Percentiles rank a stretch among this genome's conserved stretches.
phyloP scores from a whole-genome alignment of 2,888 invertebrate genomes.

The Apamea epomidion region DNA sequence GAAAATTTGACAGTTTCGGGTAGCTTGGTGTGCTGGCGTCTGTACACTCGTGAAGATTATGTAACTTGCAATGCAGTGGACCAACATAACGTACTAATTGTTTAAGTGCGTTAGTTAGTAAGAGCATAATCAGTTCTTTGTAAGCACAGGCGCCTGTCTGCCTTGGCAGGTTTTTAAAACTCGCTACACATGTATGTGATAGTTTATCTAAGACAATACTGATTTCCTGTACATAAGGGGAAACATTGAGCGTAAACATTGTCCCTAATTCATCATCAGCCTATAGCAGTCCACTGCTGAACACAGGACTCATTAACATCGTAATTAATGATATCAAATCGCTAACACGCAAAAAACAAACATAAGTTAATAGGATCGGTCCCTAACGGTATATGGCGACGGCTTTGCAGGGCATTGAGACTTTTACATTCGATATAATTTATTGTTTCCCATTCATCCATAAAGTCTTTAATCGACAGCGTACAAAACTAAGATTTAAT shows the following conservation, averaged over 20 bases:
- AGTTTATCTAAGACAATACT: not conserved
- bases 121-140: constrained; percentile 20
- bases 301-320: no score
- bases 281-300: no score
- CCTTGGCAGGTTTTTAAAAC: not conserved
- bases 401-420: not conserved
- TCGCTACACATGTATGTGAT: not conserved
- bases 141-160: not conserved
- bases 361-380: no score
- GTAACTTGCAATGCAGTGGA: constrained; percentile 13
- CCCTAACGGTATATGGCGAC: not conserved
- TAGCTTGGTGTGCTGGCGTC: no score
- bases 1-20: no score
- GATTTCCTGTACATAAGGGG: not conserved
- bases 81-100: constrained; percentile 26
- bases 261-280: no score
- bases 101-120: constrained; percentile 23
- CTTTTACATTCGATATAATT: not conserved
- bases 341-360: not conserved
- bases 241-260: not conserved
- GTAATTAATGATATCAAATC: not conserved
- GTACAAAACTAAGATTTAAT: not conserved
- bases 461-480: not conserved
- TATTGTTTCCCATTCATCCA: not conserved
- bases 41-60: not conserved